These are phyloP conservation scores for Phaenicophaeus curvirostris DNA, from an alignment of 2,797 vertebrate species.

Conservation along the genomic window DNA sequence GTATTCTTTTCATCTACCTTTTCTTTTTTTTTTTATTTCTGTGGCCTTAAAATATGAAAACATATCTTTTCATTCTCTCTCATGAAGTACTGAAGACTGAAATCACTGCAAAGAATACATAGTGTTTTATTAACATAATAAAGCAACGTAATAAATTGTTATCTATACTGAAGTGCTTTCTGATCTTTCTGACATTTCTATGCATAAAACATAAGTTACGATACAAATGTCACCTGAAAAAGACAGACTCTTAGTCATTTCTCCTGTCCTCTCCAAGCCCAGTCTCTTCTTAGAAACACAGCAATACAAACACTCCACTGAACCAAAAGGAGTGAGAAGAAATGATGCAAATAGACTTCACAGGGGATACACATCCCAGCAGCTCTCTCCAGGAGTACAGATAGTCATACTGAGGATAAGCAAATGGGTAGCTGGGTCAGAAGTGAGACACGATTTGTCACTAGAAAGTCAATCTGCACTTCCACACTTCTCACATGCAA, in stretches of 20 bases:
- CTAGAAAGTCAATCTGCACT: neutral
- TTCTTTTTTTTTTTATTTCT: constrained; percentile 1
- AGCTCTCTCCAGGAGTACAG: neutral
- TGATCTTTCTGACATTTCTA: neutral
- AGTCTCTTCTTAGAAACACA: neutral
- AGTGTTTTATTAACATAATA: too few relatives aligned
- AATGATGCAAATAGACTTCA: neutral
- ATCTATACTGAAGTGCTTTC: neutral
- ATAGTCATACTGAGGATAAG: neutral
- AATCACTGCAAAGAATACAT: neutral
- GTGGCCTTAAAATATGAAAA: neutral
- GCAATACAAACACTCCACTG: neutral
- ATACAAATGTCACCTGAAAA: neutral
- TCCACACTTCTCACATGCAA: neutral
- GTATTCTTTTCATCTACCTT: neutral
- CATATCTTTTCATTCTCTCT: neutral
- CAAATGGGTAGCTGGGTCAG: neutral
- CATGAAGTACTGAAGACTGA: neutral
- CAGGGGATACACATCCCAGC: neutral
- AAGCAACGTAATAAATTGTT: too few relatives aligned
- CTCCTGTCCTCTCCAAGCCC: neutral
- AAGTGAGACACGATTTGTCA: neutral
- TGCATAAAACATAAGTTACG: neutral
- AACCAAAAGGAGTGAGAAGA: neutral
- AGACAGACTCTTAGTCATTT: neutral